Evolutionary conservation across 2,797 vertebrate species (phyloP).

Genomic region (Chiroxiphia lanceolata): DNA sequence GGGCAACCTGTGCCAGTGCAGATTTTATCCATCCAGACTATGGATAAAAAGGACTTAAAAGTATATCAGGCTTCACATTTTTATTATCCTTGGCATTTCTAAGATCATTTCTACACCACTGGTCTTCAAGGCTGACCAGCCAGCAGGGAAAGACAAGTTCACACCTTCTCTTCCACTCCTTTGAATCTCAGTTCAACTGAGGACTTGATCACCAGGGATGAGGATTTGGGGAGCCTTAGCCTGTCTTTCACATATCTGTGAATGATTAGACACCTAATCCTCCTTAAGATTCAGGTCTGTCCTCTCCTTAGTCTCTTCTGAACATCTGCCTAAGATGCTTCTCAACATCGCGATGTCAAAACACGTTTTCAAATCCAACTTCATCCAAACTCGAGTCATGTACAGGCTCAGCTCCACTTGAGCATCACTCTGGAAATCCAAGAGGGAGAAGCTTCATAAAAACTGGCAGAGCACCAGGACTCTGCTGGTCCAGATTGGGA

Average conservation of each 20-base stretch:
- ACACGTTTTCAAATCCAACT: not conserved
- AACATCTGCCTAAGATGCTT: not conserved
- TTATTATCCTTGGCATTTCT: not conserved
- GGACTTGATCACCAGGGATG: not conserved
- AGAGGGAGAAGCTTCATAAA: not conserved
- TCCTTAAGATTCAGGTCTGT: conserved; percentile 26
- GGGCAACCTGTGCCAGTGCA: not conserved
- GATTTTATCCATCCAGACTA: not conserved
- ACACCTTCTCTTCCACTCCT: not conserved
- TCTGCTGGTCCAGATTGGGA: not conserved
- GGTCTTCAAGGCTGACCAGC: not conserved
- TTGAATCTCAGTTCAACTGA: not conserved
- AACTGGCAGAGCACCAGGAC: not conserved
- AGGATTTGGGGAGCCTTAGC: not conserved
- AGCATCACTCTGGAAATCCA: not conserved
- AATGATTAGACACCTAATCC: not conserved
- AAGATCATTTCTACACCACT: not conserved
- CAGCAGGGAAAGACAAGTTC: not conserved
- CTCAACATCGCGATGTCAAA: not conserved
- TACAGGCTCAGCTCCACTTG: not conserved
- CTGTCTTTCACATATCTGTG: not conserved
- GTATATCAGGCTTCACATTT: not conserved
- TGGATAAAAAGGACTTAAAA: not conserved
- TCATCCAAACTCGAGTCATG: not conserved
- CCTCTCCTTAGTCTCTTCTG: not conserved